These are phyloP conservation scores for Troides aeacus DNA, from an alignment of 2,888 invertebrate genomes.

Conservation along the genomic window DNA sequence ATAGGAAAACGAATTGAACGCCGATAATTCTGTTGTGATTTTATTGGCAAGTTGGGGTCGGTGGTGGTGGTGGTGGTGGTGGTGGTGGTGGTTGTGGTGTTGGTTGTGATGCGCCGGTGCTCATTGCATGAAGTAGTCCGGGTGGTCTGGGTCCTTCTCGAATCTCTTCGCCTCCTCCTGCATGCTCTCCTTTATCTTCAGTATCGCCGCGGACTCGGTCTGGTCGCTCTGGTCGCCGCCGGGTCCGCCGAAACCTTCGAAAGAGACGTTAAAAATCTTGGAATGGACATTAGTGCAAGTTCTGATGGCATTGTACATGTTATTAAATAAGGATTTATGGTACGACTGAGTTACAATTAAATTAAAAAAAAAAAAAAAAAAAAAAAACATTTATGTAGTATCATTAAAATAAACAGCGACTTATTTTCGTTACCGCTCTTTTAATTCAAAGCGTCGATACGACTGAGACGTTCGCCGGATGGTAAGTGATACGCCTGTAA, in stretches of 20 bases:
- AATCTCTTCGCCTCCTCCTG: conserved; percentile 99
- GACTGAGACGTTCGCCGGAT: no score
- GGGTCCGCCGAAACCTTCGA: conserved; percentile 73
- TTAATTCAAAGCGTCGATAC: no score
- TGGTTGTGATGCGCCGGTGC: conserved; percentile 37
- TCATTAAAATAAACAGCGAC: no score
- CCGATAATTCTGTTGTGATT: conserved; percentile 16
- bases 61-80: conserved; percentile 23
- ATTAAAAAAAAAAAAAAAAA: no score
- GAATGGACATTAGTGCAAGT: conserved; percentile 5
- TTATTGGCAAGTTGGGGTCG: conserved; percentile 41
- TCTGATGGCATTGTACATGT: background rate
- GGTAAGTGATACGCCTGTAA: no score
- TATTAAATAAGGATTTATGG: background rate
- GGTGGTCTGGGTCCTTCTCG: conserved; percentile 98
- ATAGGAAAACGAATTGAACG: conserved; percentile 12
- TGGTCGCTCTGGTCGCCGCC: conserved; percentile 86
- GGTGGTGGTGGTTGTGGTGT: conserved; percentile 28
- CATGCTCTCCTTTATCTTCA: conserved; percentile 99
- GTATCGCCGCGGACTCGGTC: conserved; percentile 99
- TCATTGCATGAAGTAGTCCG: conserved; percentile 99
- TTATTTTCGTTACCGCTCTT: no score
- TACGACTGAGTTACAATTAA: no score
- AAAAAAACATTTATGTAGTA: no score
- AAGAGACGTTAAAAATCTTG: conserved; percentile 8